Percentiles rank a stretch among this genome's conserved stretches.
Evolutionary conservation across 1,140 invertebrate species (phyloP).

Genomic region (Rhagoletis zephyria): DNA sequence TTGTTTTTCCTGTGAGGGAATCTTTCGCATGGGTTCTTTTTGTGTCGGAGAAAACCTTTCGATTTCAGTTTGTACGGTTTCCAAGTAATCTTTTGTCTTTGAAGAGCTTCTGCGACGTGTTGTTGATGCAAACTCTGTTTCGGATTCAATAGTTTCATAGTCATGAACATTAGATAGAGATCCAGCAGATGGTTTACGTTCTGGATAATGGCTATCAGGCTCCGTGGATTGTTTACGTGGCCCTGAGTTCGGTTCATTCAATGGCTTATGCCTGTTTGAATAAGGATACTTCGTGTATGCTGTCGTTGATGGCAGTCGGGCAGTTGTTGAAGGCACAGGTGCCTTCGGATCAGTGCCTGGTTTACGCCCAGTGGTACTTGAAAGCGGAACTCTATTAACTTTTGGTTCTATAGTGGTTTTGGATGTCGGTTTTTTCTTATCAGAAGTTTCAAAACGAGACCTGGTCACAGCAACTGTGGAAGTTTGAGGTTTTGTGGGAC

Average conservation of each 20-base stretch:
- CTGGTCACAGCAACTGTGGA: slow-evolving; percentile 14
- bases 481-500: slow-evolving; percentile 59
- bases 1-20: slow-evolving; percentile 42
- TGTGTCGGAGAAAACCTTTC: slow-evolving; percentile 3
- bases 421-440: not conserved
- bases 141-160: slow-evolving; percentile 28
- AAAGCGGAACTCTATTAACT: not conserved
- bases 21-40: slow-evolving; percentile 55
- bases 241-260: not conserved
- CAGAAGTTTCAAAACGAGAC: slow-evolving; percentile 1
- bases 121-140: slow-evolving; percentile 48
- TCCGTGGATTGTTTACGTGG: slow-evolving; percentile 19
- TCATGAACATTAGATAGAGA: not conserved
- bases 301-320: not conserved
- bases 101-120: slow-evolving; percentile 45
- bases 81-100: slow-evolving; percentile 28
- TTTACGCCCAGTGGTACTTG: not conserved
- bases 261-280: not conserved
- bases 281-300: not conserved
- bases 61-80: slow-evolving; percentile 29
- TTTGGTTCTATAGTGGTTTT: not conserved
- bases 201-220: not conserved
- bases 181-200: slow-evolving; percentile 36
- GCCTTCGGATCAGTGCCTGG: not conserved
- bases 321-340: not conserved